Base-by-base conservation (phyloP, 1,140 invertebrate species). In the Drosophila subobscura region DNA sequence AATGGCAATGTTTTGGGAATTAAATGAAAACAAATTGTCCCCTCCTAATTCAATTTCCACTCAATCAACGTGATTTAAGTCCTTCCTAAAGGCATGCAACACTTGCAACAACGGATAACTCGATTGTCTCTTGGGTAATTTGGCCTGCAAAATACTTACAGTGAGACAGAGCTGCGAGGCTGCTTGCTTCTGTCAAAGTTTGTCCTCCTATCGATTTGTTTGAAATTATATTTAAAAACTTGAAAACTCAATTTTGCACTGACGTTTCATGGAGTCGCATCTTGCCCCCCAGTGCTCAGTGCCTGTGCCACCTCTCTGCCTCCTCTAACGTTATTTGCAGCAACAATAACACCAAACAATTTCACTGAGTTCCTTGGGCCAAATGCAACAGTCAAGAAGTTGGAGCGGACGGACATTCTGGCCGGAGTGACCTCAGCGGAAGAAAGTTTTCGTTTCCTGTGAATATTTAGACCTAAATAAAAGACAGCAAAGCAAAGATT, bases 381-480 rank as follows among this genome's bases (percentile, higher is more conserved):
- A 64, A 58, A 86, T 81, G 81, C 81, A 85, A 86, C 81, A 85
- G 81, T 73, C 76, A 50, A 54, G 64, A 79, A 54, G 68, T 61
- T 66, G 60, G 25, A 37, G 10, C 33, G 8, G 33, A 37, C 33
- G 37, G 58, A 64, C 71, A 59, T 44, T 29, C 44, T 49, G 65
- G 65, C 50, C 65, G n/a, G 25, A 20, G n/a, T 81, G 47, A 45
- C 68, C 77, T 60, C 72, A 42, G 54, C 56, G 59, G 49, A 66
- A 27, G 70, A 14, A 80, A 77, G 46, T 74, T 88, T 25, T 23
- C 51, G 51, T 67, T 51, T 64, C 42, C 58, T 51, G 59, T 50
- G 72, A 73, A 85, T 74, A 86, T 77, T 80, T 80, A 70, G 68
- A 60, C 81, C 86, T 86, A 74, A 88, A 88, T 88, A 86, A 88